Evolutionary conservation across 2,888 invertebrate genomes (phyloP), one percentile per base, ranked within the genome.

Genomic region (Calephelis perditalis): DNA sequence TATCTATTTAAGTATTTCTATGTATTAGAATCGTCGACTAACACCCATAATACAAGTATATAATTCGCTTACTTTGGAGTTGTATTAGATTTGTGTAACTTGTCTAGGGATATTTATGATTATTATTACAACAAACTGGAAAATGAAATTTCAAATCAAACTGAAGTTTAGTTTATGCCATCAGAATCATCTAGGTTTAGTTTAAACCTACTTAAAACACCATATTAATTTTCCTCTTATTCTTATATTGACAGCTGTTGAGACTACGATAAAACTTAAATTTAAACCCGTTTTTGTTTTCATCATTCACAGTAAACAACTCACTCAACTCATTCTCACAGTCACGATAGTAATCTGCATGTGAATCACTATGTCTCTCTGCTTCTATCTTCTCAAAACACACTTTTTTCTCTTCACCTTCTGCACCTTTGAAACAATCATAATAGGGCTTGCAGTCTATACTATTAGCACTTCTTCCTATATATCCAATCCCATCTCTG

Each of bases 371-470:
- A 44, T 85, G 81, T 59, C 84, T 73, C 60, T 86, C 86, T 2
- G 81, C 79, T 6, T 68, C 65, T 58, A 70, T 61, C 70, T 60
- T 65, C n/a, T 70, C 69, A 0, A 47, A 40, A 52, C 60, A 61
- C 8, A 71, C 70, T 64, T 65, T 65, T 52, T 70, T 70, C 55
- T 61, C 63, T 11, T 69, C 69, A 60, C 70, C 73, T 0, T 71
- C 73, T 1, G 69, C 70, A 7, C 75, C 81, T 66, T 87, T 86
- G 64, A 88, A 88, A 58, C 89, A 89, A 74, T 89, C 90, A 66
- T 87, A 90, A 60, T 89, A 81, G 37, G 89, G 88, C 68, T 89
- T 87, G 67, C 87, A 86, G 72, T 86, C 86, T 65, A 87, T 85
- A 65, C 83, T 86, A 68, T 88, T 87, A 0, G 86, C 84, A 66